Base-by-base conservation (phyloP, 1,140 invertebrate species). In the Penaeus chinensis region DNA sequence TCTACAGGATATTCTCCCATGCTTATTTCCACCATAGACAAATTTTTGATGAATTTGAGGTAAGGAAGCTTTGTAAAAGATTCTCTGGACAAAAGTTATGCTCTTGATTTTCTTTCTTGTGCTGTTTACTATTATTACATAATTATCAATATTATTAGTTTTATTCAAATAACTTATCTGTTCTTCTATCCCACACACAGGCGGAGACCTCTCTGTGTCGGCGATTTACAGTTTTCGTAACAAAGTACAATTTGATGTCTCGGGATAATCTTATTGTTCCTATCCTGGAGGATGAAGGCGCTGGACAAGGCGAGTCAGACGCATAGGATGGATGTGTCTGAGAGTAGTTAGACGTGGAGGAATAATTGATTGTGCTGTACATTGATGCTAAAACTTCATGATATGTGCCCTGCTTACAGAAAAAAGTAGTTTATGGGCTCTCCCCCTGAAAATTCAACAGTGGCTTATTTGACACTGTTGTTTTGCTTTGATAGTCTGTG, bases 1-100 rank as follows among this genome's bases (percentile, higher is more conserved):
- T 99, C 1, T 99, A 99, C 92, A 95, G 99, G 93, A 99, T 99
- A 91, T 99, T 99, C 93, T 99, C 98, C 60, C 99, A 99, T 94
- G 99, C 99, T 47, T 99, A 98, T 92, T 99, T 98, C 92, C 99
- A 99, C 93, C 99, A 99, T 93, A 94, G 97, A 91, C 94, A 95
- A 90, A 96, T 99, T 92, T 99, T 99, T 94, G 98, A 99, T 93
- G 96, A 98, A 91, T 99, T 99, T 94, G 99, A 99, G 93, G 95
- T 95, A 91, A 32, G 42, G 47, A 13, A 10, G 42, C 13, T 78
- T 16, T 7, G 5, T 47, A 22, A 8, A 10, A 78, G 13, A 13
- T n/a, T 78, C 37, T 78, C 0, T 10, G 42, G 47, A 22, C 18
- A 13, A 32, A 78, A 78, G n/a, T 10, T 32, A 8, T 78, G 13